Conservation (phyloP, 2,797 vertebrate species). For the Eidolon dupreanum region DNA sequence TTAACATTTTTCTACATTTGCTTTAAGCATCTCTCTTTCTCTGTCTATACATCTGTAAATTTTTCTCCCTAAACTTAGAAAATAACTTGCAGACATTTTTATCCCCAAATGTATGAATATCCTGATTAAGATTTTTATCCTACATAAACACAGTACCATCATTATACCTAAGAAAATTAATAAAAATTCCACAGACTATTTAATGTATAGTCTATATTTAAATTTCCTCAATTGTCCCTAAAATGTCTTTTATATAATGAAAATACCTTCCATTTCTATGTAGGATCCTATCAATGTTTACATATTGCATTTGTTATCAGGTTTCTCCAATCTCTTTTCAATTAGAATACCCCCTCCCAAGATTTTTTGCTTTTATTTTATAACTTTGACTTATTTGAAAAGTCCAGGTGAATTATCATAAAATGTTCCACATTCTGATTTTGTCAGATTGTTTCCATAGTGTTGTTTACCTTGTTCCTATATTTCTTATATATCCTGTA, state of each 20-base stretch:
- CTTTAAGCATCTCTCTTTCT: background rate
- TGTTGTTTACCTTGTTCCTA: background rate
- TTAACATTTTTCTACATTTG: slow-evolving; percentile 15
- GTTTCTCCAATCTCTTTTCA: background rate
- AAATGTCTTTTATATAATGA: background rate
- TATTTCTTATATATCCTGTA: background rate
- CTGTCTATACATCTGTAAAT: background rate
- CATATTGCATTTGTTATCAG: background rate
- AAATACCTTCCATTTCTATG: background rate
- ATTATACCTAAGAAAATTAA: background rate
- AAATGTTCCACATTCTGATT: background rate
- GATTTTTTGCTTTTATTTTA: background rate
- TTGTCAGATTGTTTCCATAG: background rate
- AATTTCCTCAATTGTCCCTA: background rate
- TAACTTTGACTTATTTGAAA: background rate
- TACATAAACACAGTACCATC: background rate
- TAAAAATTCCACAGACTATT: background rate
- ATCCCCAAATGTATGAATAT: background rate
- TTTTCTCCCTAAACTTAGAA: background rate
- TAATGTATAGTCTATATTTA: background rate
- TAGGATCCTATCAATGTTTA: background rate
- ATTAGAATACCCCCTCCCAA: background rate
- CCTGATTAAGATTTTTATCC: background rate
- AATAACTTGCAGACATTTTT: background rate
- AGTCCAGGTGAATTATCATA: background rate